phyloP scores from a whole-genome alignment of 1,140 invertebrate species.

The Antheraea mylitta region DNA sequence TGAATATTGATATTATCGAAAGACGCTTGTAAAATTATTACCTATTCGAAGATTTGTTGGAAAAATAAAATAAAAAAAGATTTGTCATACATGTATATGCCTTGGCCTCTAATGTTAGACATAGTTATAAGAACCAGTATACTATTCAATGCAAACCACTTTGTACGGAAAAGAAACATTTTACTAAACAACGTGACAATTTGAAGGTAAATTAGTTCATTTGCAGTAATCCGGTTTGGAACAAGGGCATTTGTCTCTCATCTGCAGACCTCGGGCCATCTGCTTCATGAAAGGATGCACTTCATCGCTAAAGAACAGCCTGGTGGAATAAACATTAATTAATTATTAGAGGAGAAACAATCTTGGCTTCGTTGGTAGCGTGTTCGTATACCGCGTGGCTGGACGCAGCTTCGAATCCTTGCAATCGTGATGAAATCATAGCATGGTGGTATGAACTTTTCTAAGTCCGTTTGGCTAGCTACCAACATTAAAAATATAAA shows the following conservation, averaged over 20 bases:
- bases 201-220: constrained; percentile 17
- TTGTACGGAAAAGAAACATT: constrained; percentile 10
- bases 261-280: constrained; percentile 49
- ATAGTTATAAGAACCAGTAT: not conserved
- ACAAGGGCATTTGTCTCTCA: constrained; percentile 53
- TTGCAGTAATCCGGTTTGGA: constrained; percentile 54
- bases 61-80: too few relatives aligned
- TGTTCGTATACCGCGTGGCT: too few relatives aligned
- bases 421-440: too few relatives aligned
- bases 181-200: constrained; percentile 12
- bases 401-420: too few relatives aligned
- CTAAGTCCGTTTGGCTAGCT: too few relatives aligned
- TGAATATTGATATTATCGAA: not conserved
- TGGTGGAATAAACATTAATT: constrained; percentile 16
- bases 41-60: too few relatives aligned
- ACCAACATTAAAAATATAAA: too few relatives aligned
- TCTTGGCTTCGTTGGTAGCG: too few relatives aligned
- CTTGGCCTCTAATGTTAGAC: too few relatives aligned
- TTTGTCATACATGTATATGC: not conserved
- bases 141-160: not conserved
- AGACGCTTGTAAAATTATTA: too few relatives aligned
- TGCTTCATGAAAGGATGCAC: constrained; percentile 63
- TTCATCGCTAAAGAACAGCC: constrained; percentile 61
- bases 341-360: too few relatives aligned
- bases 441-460: too few relatives aligned